Evolutionary conservation across 2,797 vertebrate species (phyloP), one percentile per base, ranked within the genome.

Genomic region (Channallabes apus): DNA sequence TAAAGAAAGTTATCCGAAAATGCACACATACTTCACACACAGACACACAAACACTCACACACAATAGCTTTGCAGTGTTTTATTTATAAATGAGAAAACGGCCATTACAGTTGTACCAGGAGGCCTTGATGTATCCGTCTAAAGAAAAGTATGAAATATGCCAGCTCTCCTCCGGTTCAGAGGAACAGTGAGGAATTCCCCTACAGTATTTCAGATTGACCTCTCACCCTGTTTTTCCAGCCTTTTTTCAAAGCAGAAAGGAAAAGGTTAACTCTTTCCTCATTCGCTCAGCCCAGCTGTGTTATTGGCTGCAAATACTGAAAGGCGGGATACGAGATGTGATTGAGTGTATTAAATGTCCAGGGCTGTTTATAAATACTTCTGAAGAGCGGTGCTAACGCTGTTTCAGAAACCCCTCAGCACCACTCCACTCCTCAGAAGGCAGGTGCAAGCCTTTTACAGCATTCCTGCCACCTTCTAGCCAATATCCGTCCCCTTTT

Each of bases 141-240:
- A 51, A 29, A 64, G 4, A 73, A 35, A 29, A 77, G 29, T 22
- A 58, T 20, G 27, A 46, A 29, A 18, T 82, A 87, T 85, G 79
- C 82, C 82, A 80, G 72, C 87, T 83, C 86, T 83, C 73, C 69
- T 77, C 29, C 75, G 59, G 61, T 51, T 83, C 90, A 87, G 80
- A 90, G 88, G 86, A 85, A 85, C 85, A 89, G 90, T n/a, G 88
- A 92, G 92, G 92, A 94, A 94, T 94, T 94, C 93, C 92, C 91
- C 91, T 83, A 88, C 90, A 90, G 87, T 85, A 82, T 91, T 91
- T 91, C 88, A 80, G 87, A 86, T 80, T 91, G 91, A 93, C 92
- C 92, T 93, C 85, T 90, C 83, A 88, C 82, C 84, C 88, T 86
- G 80, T 86, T 89, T 88, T 88, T 87, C 82, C 85, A 61, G 82